phyloP scores from a whole-genome alignment of 37 sponge, comb jelly and placozoan genomes.

The Axinella damicornis region DNA sequence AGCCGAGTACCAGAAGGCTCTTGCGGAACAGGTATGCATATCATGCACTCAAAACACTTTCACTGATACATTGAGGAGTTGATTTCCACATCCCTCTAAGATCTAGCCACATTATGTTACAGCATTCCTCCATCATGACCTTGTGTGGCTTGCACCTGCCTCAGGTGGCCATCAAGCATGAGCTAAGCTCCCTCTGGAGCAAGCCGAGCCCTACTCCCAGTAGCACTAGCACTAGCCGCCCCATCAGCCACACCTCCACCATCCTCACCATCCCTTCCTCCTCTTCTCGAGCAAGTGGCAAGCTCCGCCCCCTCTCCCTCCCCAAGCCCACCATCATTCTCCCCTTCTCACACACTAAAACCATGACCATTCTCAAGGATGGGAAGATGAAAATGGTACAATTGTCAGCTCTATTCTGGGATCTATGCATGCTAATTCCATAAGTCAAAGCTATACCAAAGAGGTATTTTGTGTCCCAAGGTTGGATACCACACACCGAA shows the following conservation, averaged over 20 bases:
- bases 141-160: no score
- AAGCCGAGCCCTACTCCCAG: neutral
- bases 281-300: neutral
- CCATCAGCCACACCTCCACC: neutral
- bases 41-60: neutral
- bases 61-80: neutral
- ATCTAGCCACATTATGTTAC: no score
- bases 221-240: neutral
- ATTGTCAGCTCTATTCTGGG: neutral
- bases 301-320: conserved; percentile 40
- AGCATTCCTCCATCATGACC: no score
- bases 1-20: conserved; percentile 64
- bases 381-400: neutral
- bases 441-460: no score
- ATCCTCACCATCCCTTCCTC: neutral
- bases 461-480: no score
- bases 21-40: conserved; percentile 81
- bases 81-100: no score
- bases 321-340: conserved; percentile 50
- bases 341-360: conserved; percentile 32
- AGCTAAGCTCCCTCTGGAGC: conserved; percentile 14
- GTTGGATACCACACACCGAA: no score
- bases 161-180: conserved; percentile 21
- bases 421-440: neutral
- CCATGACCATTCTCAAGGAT: conserved; percentile 12